Evolutionary conservation across 2,113 vertebrate genomes (phyloP).

Genomic region (Ochotona princeps): DNA sequence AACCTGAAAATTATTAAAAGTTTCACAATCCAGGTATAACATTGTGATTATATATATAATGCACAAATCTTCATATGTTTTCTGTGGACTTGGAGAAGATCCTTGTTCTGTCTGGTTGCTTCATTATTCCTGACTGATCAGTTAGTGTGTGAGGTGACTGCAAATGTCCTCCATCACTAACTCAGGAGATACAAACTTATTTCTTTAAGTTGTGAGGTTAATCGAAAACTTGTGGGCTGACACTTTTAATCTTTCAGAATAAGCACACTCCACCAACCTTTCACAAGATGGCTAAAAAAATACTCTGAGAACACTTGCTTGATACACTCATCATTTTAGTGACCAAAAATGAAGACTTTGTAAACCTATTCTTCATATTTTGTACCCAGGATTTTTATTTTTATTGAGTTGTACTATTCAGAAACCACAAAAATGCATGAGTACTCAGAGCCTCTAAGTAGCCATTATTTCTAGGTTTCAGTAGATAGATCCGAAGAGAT

Average conservation of each 20-base stretch:
- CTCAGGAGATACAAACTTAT: background rate
- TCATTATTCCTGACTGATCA: background rate
- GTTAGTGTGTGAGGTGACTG: background rate
- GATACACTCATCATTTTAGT: background rate
- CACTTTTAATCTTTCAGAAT: background rate
- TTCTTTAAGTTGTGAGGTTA: background rate
- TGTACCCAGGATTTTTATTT: background rate
- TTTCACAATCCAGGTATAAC: no score
- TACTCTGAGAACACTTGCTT: background rate
- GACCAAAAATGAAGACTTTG: background rate
- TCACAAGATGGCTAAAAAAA: background rate
- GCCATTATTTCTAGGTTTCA: background rate
- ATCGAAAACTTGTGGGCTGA: background rate
- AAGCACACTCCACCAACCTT: background rate
- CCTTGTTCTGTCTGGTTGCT: background rate
- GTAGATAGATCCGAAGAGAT: accelerated
- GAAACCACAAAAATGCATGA: background rate
- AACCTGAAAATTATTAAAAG: no score
- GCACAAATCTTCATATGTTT: no score
- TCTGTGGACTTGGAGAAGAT: no score
- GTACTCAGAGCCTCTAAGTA: background rate
- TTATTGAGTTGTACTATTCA: background rate
- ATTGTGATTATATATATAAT: no score
- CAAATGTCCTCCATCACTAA: background rate
- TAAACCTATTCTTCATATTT: background rate